Percentiles rank a stretch among this genome's conserved stretches.
Evolutionary conservation across 2,888 invertebrate genomes (phyloP).

Genomic region (Cryptus viduatorius): DNA sequence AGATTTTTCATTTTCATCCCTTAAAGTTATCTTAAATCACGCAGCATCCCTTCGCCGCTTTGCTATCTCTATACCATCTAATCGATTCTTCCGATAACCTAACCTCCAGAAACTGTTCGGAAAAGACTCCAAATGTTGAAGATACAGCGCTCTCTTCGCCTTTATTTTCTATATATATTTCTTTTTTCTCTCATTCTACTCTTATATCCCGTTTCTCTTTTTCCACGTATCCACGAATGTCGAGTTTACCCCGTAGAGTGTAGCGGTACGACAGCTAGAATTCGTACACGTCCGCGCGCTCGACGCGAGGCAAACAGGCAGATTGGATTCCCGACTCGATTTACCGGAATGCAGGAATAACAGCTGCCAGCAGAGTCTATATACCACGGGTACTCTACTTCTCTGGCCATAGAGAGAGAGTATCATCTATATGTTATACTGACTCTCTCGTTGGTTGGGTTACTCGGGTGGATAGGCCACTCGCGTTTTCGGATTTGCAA

Average conservation of each 20-base stretch:
- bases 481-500: slow-evolving; percentile 76
- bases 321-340: slow-evolving; percentile 82
- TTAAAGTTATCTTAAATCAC: background rate
- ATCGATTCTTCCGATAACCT: background rate
- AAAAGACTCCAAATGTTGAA: slow-evolving; percentile 24
- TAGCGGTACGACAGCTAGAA: slow-evolving; percentile 45
- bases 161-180: slow-evolving; percentile 8
- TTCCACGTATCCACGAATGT: background rate
- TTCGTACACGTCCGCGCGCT: slow-evolving; percentile 50
- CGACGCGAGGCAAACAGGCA: slow-evolving; percentile 78
- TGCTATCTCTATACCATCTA: background rate
- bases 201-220: slow-evolving; percentile 30
- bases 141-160: slow-evolving; percentile 3
- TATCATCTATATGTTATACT: slow-evolving; percentile 13
- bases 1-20: background rate
- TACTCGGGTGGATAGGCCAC: slow-evolving; percentile 29
- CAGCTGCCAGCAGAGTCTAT: slow-evolving; percentile 73
- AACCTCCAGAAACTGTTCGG: background rate
- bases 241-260: slow-evolving; percentile 3
- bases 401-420: background rate
- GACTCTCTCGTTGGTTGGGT: background rate
- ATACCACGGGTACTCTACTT: slow-evolving; percentile 44
- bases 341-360: slow-evolving; percentile 81
- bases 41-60: background rate
- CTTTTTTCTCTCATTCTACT: background rate